Evolutionary conservation across 2,888 invertebrate genomes (phyloP), one percentile per base, ranked within the genome.

Genomic region (Zaprionus lineosus): DNA sequence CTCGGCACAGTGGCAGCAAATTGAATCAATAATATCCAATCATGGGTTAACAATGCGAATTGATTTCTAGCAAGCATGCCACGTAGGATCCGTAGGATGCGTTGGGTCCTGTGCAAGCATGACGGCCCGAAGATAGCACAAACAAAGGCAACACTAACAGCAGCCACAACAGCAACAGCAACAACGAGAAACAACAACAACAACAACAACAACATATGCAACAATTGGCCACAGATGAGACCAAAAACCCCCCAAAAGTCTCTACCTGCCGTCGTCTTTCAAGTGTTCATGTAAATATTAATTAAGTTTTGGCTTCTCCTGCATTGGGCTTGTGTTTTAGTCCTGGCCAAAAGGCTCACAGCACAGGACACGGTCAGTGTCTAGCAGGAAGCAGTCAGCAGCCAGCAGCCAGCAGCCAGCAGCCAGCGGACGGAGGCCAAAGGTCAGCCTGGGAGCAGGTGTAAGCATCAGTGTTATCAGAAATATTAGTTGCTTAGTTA

Each of bases 21-120:
- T 86, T 76, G 74, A 81, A 81, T 87, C 87, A 86, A 87, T 86
- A 86, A 86, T 86, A 87, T 87, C 86, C 83, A 86, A 86, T 86
- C 86, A 86, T 78, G 72, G 75, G 73, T 83, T 86, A 86, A 87
- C 86, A 86, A 86, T 87, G 83, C 65, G 83, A 86, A 87, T 82
- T 82, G 82, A 82, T 82, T 82, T 82, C 86, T 66, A 82, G 67
- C 67, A 69, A 55, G 57, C 82, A 74, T 70, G 82, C 82, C 74
- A 70, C 59, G 33, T 36, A 48, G 57, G 50, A 18, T 15, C 41
- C 34, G 58, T 11, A 15, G 58, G 33, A 57, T 53, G 55, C 56
- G 58, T 46, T 21, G 15, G 26, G 9, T 36, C 40, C 60, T 70
- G 77, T 71, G 83, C 85, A 70, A 70, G 67, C 78, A 67, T 50